A percentile compares a stretch with the other conserved stretches of the same genome.
phyloP scores from a whole-genome alignment of 2,797 vertebrate genomes.

The Staurois parvus region DNA sequence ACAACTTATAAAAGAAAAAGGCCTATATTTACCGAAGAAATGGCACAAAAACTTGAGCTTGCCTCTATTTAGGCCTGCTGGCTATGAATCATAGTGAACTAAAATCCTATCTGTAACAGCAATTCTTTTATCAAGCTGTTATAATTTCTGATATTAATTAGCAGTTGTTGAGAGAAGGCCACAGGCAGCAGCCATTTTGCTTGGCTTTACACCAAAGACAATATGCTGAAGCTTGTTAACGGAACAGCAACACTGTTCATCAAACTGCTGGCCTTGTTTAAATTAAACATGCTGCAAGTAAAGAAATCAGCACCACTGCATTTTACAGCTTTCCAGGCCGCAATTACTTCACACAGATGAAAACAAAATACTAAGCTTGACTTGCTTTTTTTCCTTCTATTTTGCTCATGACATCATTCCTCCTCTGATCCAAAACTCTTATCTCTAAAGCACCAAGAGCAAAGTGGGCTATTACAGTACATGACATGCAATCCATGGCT shows the following conservation, averaged over 20 bases:
- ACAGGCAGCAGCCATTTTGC: constrained; percentile 18
- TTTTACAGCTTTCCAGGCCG: neutral
- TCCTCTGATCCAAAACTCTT: neutral
- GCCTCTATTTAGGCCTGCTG: neutral
- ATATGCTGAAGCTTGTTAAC: neutral
- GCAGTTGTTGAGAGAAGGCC: neutral
- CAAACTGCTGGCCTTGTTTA: neutral
- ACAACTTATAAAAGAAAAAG: no score
- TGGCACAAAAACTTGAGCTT: neutral
- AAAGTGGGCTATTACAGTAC: neutral
- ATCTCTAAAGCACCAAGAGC: neutral
- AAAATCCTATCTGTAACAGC: neutral
- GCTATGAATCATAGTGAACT: neutral
- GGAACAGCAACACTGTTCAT: neutral
- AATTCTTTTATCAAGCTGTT: neutral
- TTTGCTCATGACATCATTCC: neutral
- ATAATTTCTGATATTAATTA: neutral
- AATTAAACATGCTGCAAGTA: neutral
- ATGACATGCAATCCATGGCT: no score
- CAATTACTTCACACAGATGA: neutral
- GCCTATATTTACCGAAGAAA: neutral
- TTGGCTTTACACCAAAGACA: constrained; percentile 1
- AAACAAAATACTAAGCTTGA: neutral
- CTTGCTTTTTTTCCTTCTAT: neutral
- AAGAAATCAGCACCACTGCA: neutral